Base-by-base conservation (phyloP, 2,888 invertebrate species). In the Napeogenes inachia region DNA sequence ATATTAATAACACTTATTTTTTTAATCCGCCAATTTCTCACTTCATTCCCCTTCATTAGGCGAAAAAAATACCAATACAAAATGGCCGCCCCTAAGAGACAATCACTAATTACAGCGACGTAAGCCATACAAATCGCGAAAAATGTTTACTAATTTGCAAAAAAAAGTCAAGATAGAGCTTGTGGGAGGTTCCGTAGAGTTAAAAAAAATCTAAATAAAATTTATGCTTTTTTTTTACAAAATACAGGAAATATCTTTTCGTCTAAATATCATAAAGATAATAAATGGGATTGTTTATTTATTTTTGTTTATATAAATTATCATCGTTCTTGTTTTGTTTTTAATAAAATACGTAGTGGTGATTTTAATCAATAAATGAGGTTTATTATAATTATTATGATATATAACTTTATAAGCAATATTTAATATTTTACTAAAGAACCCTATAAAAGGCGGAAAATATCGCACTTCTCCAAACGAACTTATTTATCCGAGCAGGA, bases 101-200 rank as follows among this genome's bases (percentile, higher is more conserved):
- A 84, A 87, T 87, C 84, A 85, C 86, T 86, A 86, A 86, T 87
- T 86, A 84, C 84, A 77, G 69, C 72, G 72, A 71, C 73, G 77
- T 87, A 87, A 89, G 89, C 89, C 78, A 87, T 89, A 90, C 88
- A 90, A 90, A 90, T 90, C 85, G 86, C 79, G 81, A 82, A 85
- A 81, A 89, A 89, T 89, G 89, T 89, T 88, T 87, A 84, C 89
- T 90, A 83, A 85, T 85, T 86, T 82, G 82, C 81, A 75, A 79
- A 78, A 81, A 82, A 83, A 77, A 78, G 59, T 50, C 45, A 67
- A 62, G 62, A 30, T 56, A 13, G 59, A 62, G 54, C 12, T 42
- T 2, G 47, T 13, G 4, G 4, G 30, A 55, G 64, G 66, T 70
- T 69, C 68, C 57, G 68, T 68, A 69, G 21, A 21, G 30, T 30